These are phyloP conservation scores for Turritopsis dohrnii DNA, from an alignment of 30 jellyfish, hydroid and myxozoan genomes.

Conservation along the genomic window DNA sequence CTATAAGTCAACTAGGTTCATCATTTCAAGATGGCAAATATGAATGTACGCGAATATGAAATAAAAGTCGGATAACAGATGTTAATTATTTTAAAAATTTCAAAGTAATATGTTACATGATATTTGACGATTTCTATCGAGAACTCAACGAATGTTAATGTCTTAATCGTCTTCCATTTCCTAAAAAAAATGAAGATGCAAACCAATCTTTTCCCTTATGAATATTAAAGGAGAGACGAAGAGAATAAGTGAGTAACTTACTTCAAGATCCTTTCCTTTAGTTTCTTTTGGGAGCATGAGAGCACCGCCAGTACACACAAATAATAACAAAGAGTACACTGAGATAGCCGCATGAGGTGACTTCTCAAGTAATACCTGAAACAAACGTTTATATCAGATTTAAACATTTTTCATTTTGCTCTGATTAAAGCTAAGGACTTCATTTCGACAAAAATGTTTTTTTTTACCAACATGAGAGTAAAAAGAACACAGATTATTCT, in stretches of 20 bases:
- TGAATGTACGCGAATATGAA: too few relatives aligned
- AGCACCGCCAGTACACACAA: constrained; percentile 27
- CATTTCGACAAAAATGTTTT: too few relatives aligned
- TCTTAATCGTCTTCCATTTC: background rate
- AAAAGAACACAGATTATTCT: too few relatives aligned
- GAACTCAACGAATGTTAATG: too few relatives aligned
- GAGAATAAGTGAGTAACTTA: background rate
- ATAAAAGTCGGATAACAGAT: too few relatives aligned
- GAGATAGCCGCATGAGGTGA: constrained; percentile 32
- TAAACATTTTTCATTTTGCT: too few relatives aligned
- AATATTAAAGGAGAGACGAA: background rate
- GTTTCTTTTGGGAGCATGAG: constrained; percentile 43
- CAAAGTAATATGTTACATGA: background rate
- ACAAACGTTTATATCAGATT: too few relatives aligned
- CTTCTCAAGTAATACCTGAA: constrained; percentile 34
- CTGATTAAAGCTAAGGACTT: too few relatives aligned
- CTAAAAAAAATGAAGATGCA: background rate
- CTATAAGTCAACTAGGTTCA: too few relatives aligned
- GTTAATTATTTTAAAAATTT: too few relatives aligned
- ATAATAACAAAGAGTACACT: constrained; percentile 14
- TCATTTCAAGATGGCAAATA: too few relatives aligned
- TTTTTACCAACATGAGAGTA: too few relatives aligned
- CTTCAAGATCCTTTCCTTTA: constrained; percentile 31
- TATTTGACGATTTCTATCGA: background rate
- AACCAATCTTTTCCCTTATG: background rate